Conservation (phyloP, 2,797 vertebrate genomes). For the Lophotriccus pileatus region DNA sequence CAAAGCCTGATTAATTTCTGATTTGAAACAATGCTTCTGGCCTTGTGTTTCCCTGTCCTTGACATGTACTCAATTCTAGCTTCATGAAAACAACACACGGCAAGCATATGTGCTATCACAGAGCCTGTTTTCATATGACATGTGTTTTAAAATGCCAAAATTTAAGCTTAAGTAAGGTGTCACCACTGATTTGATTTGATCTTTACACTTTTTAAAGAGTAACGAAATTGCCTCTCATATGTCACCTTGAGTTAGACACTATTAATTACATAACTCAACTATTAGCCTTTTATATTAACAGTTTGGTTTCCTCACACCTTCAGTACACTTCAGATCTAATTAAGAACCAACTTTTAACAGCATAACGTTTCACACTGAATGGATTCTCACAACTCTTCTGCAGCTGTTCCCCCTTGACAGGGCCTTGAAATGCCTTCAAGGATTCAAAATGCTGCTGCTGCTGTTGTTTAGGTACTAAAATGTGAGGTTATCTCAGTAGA, state of each 20-base stretch:
- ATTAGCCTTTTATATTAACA: background rate
- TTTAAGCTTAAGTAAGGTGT: background rate
- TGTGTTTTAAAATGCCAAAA: background rate
- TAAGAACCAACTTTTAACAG: background rate
- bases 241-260: background rate
- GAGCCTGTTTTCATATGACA: background rate
- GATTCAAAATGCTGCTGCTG: slow-evolving; percentile 13
- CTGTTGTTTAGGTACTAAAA: slow-evolving; percentile 24
- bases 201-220: background rate
- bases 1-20: background rate
- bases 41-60: background rate
- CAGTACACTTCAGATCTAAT: background rate
- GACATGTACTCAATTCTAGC: background rate
- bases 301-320: background rate
- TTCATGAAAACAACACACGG: background rate
- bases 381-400: background rate
- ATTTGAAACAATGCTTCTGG: background rate
- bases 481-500: slow-evolving; percentile 17
- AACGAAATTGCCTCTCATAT: background rate
- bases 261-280: background rate
- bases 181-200: background rate
- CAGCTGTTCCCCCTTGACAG: background rate
- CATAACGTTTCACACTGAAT: rapidly evolving
- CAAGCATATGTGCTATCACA: background rate
- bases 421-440: background rate